phyloP scores from a whole-genome alignment of 2,888 invertebrate genomes.

The Amphipoea lucens region DNA sequence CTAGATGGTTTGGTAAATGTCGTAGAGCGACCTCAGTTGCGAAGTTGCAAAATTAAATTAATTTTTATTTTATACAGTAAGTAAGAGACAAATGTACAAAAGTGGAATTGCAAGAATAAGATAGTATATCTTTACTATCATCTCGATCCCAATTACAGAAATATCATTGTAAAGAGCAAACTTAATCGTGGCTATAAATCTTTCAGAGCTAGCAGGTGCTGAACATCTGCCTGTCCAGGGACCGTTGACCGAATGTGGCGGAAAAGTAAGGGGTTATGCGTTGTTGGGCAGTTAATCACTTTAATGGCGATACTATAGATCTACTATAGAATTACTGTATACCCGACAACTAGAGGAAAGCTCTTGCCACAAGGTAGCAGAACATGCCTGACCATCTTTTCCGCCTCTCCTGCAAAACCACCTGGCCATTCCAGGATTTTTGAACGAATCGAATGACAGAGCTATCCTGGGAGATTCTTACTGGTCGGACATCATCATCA shows the following conservation, averaged over 20 bases:
- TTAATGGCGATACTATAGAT: neutral
- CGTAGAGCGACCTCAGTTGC: too few species aligned
- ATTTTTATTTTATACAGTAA: neutral
- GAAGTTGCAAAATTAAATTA: neutral
- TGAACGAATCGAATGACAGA: neutral
- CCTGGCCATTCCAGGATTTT: neutral
- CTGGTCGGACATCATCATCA: neutral
- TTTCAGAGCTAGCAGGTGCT: constrained; percentile 36
- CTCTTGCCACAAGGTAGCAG: neutral
- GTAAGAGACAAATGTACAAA: constrained; percentile 5
- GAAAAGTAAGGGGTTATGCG: constrained; percentile 28
- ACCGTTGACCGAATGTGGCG: constrained; percentile 40
- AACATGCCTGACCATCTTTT: neutral
- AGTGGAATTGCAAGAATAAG: neutral
- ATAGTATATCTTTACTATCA: constrained; percentile 33
- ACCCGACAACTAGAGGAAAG: neutral
- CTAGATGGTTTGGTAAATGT: neutral
- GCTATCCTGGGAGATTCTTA: neutral
- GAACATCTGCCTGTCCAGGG: constrained; percentile 40
- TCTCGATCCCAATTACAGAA: constrained; percentile 41
- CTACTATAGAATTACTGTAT: neutral
- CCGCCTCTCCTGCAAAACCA: neutral
- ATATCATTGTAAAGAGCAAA: constrained; percentile 55
- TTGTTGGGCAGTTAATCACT: constrained; percentile 1
- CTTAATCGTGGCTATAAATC: constrained; percentile 59